phyloP scores from a whole-genome alignment of 2,888 invertebrate genomes.

The Oligia strigilis region DNA sequence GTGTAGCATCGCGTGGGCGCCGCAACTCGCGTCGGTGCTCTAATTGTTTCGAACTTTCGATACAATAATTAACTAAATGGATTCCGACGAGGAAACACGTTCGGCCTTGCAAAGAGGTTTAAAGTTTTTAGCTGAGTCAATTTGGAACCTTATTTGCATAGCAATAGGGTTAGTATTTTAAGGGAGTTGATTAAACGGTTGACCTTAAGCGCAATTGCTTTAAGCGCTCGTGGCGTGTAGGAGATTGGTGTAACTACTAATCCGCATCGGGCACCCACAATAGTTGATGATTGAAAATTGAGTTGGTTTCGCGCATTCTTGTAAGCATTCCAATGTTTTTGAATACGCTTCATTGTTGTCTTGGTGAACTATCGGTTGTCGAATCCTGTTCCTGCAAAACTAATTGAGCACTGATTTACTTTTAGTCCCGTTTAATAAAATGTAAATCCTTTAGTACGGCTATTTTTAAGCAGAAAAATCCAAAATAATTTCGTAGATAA shows the following conservation, averaged over 20 bases:
- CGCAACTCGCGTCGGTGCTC: not conserved
- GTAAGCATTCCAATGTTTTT: not conserved
- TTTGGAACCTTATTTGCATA: not conserved
- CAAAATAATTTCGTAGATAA: not conserved
- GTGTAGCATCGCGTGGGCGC: not conserved
- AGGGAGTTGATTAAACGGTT: not conserved
- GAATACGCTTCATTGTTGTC: not conserved
- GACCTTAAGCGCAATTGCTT: no score
- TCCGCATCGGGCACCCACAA: not conserved
- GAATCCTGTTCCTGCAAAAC: not conserved
- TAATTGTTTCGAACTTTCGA: not conserved
- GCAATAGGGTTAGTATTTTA: not conserved
- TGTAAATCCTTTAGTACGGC: not conserved
- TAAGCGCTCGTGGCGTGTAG: no score
- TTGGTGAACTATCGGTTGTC: not conserved
- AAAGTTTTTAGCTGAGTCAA: no score
- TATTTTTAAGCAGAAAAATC: not conserved
- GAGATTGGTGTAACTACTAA: not conserved
- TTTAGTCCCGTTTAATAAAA: no score
- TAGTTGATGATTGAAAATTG: not conserved
- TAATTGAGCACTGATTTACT: not conserved
- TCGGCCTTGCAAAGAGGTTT: not conserved
- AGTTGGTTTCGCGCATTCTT: not conserved
- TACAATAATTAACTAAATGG: conserved; percentile 7
- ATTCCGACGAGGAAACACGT: not conserved